A percentile compares a stretch with the other conserved stretches of the same genome.
These are phyloP conservation scores for Ormyrus thymus DNA, from an alignment of 2,888 invertebrate species.

Conservation along the genomic window DNA sequence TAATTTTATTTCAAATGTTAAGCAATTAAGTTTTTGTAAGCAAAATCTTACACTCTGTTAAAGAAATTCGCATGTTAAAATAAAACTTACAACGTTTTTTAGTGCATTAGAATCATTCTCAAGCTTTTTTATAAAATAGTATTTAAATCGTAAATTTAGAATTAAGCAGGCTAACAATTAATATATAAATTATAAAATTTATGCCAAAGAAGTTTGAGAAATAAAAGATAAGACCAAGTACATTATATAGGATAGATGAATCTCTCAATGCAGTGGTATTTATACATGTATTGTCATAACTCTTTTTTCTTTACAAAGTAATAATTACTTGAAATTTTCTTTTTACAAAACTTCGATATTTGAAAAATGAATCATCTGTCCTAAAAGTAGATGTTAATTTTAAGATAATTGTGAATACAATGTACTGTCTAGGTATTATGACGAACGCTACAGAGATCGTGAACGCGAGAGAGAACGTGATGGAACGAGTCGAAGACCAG, in stretches of 20 bases:
- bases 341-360: not conserved
- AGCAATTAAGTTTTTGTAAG: not conserved
- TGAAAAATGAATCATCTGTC: conserved; percentile 46
- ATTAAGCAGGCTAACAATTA: not conserved
- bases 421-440: conserved; percentile 83
- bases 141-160: not conserved
- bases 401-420: conserved; percentile 54
- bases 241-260: conserved; percentile 47
- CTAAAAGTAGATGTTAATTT: conserved; percentile 53
- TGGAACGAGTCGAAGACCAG: conserved; percentile 76
- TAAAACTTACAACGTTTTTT: conserved; percentile 18
- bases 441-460: conserved; percentile 88
- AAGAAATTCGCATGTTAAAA: conserved; percentile 12
- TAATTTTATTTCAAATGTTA: not conserved
- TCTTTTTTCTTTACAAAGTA: not conserved
- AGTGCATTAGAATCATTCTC: not conserved
- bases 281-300: too few species aligned
- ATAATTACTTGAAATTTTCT: conserved; percentile 1
- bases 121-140: conserved; percentile 27
- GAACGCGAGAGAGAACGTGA: conserved; percentile 78
- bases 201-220: conserved; percentile 22
- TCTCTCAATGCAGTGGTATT: not conserved
- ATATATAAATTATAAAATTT: not conserved
- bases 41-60: not conserved
- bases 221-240: conserved; percentile 37